These are phyloP conservation scores for Dolichopus griseipennis DNA, from an alignment of 2,888 invertebrate species.

Conservation along the genomic window DNA sequence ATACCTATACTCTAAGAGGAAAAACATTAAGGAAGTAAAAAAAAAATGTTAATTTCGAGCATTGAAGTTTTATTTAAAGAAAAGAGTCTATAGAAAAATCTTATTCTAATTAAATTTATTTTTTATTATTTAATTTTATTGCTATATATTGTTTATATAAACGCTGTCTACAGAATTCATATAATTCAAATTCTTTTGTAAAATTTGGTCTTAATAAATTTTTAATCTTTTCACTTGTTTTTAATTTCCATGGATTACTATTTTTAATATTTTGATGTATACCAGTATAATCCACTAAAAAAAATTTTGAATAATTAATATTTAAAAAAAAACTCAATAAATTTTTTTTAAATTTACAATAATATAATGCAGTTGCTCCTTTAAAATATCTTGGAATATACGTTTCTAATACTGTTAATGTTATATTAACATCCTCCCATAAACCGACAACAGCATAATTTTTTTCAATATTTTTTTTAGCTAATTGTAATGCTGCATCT, in stretches of 20 bases:
- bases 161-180: constrained; percentile 36
- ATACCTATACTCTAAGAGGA: too few species aligned
- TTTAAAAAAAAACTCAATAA: too few species aligned
- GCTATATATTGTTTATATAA: constrained; percentile 35
- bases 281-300: constrained; percentile 14
- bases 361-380: constrained; percentile 64
- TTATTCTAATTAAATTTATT: too few species aligned
- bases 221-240: constrained; percentile 25
- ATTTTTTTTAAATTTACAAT: constrained; percentile 50
- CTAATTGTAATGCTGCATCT: constrained; percentile 64
- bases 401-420: constrained; percentile 67
- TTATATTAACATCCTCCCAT: constrained; percentile 74
- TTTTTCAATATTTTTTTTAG: constrained; percentile 71
- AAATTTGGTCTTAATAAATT: constrained; percentile 25
- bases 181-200: constrained; percentile 30
- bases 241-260: constrained; percentile 29
- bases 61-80: too few species aligned
- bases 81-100: too few species aligned
- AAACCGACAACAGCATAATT: constrained; percentile 80
- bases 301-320: too few species aligned
- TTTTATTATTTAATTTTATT: constrained; percentile 20
- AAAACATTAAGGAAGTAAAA: too few species aligned
- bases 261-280: constrained; percentile 21
- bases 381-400: constrained; percentile 72
- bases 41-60: too few species aligned